Evolutionary conservation across 2,113 vertebrate species (phyloP).

Genomic region (Brevimyrus niger): DNA sequence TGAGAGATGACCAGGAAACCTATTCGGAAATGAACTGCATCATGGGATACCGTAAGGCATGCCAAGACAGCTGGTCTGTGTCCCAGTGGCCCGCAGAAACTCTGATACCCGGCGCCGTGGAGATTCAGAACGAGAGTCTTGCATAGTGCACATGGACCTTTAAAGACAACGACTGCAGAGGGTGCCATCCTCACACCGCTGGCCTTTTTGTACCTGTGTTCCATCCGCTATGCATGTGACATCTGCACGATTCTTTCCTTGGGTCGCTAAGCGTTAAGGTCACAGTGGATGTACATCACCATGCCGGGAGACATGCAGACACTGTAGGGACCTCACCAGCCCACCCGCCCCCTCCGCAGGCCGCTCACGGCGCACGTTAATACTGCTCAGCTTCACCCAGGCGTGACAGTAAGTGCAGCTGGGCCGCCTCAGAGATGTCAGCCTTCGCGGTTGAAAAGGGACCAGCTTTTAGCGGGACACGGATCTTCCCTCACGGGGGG

Average conservation of each 20-base stretch:
- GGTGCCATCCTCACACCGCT: constrained; percentile 22
- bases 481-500: neutral
- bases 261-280: constrained; percentile 30
- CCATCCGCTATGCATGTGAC: constrained; percentile 31
- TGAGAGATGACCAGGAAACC: neutral
- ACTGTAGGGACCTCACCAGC: constrained; percentile 33
- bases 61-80: neutral
- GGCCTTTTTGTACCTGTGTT: constrained; percentile 38
- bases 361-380: constrained; percentile 36
- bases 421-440: constrained; percentile 42
- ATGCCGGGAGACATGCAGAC: constrained; percentile 2
- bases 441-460: constrained; percentile 28
- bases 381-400: constrained; percentile 39
- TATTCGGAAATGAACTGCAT: neutral
- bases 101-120: neutral
- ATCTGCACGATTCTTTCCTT: constrained; percentile 31
- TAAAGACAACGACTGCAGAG: constrained; percentile 22
- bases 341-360: constrained; percentile 20
- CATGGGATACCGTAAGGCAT: neutral
- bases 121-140: neutral
- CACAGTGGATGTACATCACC: constrained; percentile 45
- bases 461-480: neutral
- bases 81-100: neutral
- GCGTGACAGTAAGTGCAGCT: constrained; percentile 44
- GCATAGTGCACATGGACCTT: neutral